Evolutionary conservation across 2,888 invertebrate species (phyloP), one percentile per base, ranked within the genome.

Genomic region (Brenthis hecate): DNA sequence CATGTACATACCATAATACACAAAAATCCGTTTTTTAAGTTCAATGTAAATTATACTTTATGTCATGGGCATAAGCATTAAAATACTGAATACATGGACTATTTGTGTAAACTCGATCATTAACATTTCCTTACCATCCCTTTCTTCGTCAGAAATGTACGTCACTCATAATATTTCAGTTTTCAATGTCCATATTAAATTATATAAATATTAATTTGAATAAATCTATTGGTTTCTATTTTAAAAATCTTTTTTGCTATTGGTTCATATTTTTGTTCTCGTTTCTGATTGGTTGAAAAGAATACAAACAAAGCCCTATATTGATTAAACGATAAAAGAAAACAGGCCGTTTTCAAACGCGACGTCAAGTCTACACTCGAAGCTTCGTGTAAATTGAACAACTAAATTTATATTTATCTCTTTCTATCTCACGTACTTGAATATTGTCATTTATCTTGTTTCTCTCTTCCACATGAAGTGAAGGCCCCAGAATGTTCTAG

Each of bases 401-500:
- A 57, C 16, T 66, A 79, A 82, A 90, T 82, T 87, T 89, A 88
- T 86, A 82, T 85, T 83, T 77, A 91, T 92, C 92, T 88, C 88
- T 86, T 81, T 92, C 84, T 84, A 69, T 60, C 87, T 36, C 71
- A 58, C 0, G 0, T 0, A 0, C 6, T 19, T 3, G 5, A 6
- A 0, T 23, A 64, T 47, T n/a, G 8, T 43, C 55, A 58, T 54
- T 50, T 65, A 67, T 66, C 68, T 81, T 90, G 80, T 84, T 70
- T 88, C 89, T 85, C 87, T 71, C 76, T 89, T 78, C 64, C 66
- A 65, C 83, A 69, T 61, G 73, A 79, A 80, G 81, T 87, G 91
- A 92, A 92, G 92, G 91, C 93, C 94, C 94, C 87, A 93, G 94
- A 94, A 94, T 92, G 93, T 94, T 94, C 94, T 94, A 93, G 95